Conservation (phyloP, 2,888 invertebrate species). For the Erynnis tages region DNA sequence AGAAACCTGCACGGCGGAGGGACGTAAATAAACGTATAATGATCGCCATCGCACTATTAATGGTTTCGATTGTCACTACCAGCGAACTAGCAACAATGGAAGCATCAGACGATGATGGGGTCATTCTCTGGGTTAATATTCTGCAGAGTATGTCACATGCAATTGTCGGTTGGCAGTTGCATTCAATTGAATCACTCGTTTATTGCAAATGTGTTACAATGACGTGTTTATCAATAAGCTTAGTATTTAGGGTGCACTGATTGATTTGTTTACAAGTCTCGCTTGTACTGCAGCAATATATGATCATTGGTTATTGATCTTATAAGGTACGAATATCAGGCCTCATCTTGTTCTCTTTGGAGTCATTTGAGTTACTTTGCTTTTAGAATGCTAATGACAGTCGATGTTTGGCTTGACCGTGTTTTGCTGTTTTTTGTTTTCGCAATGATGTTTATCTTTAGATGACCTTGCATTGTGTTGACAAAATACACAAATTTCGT, state of each 20-base stretch:
- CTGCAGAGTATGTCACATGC: constrained; percentile 14
- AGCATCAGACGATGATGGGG: constrained; percentile 19
- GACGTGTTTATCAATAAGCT: constrained; percentile 8
- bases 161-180: constrained; percentile 23
- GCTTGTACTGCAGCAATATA: too few species aligned
- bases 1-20: not conserved
- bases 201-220: constrained; percentile 19
- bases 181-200: constrained; percentile 17
- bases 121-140: constrained; percentile 23
- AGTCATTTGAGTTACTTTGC: too few species aligned
- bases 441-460: not conserved
- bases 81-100: constrained; percentile 17
- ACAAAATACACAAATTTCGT: not conserved
- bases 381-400: not conserved
- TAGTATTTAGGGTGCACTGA: constrained; percentile 3
- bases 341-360: too few species aligned
- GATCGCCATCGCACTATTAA: constrained; percentile 3
- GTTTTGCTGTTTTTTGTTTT: not conserved
- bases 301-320: too few species aligned
- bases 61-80: not conserved
- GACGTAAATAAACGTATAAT: constrained; percentile 11
- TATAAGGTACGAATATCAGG: too few species aligned
- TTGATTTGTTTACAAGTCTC: not conserved
- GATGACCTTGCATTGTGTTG: constrained; percentile 5
- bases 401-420: not conserved